These are phyloP conservation scores for Centroberyx gerrardi DNA, from an alignment of 2,797 vertebrate genomes.

Conservation along the genomic window DNA sequence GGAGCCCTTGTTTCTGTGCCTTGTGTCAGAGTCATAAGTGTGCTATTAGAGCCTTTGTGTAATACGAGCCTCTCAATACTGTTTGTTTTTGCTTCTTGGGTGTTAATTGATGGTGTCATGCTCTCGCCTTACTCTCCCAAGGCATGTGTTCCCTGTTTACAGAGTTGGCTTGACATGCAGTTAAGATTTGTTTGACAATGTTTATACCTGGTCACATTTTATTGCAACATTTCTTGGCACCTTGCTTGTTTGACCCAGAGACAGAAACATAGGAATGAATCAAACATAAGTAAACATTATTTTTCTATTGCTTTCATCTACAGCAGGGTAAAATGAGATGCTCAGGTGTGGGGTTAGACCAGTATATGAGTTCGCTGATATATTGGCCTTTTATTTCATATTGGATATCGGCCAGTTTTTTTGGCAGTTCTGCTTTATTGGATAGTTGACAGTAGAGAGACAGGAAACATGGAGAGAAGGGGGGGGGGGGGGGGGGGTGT, in stretches of 20 bases:
- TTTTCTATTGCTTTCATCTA: neutral
- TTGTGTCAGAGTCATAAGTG: too few relatives aligned
- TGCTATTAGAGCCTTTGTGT: too few relatives aligned
- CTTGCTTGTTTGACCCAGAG: neutral
- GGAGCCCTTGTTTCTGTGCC: too few relatives aligned
- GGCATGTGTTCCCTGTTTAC: neutral
- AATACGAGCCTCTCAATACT: neutral
- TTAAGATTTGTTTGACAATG: neutral
- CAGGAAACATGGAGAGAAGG: too few relatives aligned
- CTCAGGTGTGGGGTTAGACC: neutral
- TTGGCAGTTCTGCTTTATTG: too few relatives aligned
- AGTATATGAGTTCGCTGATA: too few relatives aligned
- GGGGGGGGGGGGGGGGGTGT: too few relatives aligned
- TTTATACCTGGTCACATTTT: neutral
- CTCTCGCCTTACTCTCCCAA: neutral
- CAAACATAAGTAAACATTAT: neutral
- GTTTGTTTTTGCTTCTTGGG: neutral
- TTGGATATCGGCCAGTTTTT: too few relatives aligned
- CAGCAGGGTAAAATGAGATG: neutral
- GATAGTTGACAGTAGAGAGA: too few relatives aligned
- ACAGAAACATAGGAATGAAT: neutral
- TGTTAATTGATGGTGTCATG: neutral
- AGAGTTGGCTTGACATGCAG: neutral
- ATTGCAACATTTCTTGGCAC: neutral
- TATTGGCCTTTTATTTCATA: too few relatives aligned